Percentiles rank a stretch among this genome's conserved stretches.
Conservation (phyloP, 2,797 vertebrate species). For the Gadopsis marmoratus region DNA sequence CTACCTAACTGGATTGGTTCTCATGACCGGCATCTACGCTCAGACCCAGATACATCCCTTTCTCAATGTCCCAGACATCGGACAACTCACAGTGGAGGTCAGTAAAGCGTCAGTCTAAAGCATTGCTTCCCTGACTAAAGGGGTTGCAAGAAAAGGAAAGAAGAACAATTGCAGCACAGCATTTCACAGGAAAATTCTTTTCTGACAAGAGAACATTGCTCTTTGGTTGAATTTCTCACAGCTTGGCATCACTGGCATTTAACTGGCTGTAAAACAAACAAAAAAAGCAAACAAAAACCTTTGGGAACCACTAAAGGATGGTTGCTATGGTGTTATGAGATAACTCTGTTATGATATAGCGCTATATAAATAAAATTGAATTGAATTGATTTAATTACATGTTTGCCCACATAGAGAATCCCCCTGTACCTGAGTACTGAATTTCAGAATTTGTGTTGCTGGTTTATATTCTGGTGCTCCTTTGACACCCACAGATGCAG, state of each 20-base stretch:
- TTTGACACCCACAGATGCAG: conserved; percentile 79
- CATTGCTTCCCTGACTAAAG: rapidly evolving
- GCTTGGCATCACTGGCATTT: neutral
- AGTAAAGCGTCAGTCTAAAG: conserved; percentile 5
- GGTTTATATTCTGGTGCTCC: neutral
- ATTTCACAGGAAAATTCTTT: neutral
- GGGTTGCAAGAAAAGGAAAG: neutral
- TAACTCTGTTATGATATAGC: too few relatives aligned
- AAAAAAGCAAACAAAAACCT: neutral
- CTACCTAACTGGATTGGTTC: conserved; percentile 80
- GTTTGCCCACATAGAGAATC: neutral
- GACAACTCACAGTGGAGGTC: conserved; percentile 80
- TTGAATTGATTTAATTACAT: neutral
- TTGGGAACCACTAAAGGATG: neutral
- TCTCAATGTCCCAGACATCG: conserved; percentile 60
- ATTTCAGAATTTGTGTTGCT: neutral
- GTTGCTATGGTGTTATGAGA: neutral
- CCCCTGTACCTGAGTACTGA: neutral
- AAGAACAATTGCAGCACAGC: neutral
- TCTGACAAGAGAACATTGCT: neutral
- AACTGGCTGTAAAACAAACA: neutral
- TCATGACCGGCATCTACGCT: conserved; percentile 77
- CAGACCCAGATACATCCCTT: conserved; percentile 54
- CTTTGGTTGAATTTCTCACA: neutral
- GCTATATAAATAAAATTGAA: neutral